Evolutionary conservation across 2,113 vertebrate genomes (phyloP).

Genomic region (Elephas maximus): DNA sequence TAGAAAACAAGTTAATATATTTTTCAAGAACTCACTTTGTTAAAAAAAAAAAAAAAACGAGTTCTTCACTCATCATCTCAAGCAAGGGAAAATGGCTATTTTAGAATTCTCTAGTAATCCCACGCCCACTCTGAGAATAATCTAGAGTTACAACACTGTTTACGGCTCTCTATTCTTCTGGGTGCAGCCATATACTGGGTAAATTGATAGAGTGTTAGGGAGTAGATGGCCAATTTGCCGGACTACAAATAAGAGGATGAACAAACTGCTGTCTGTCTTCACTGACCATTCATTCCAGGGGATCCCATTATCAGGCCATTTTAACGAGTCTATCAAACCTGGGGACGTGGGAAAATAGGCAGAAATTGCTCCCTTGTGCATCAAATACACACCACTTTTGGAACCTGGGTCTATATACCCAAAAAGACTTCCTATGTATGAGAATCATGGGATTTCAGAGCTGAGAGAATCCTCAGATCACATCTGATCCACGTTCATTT

Average conservation of each 20-base stretch:
- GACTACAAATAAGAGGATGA: not conserved
- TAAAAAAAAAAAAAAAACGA: not conserved
- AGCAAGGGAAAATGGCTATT: not conserved
- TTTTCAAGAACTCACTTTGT: not conserved
- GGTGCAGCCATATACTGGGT: fast-evolving
- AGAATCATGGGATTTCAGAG: not conserved
- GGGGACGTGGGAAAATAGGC: no score
- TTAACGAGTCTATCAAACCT: not conserved
- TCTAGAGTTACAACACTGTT: not conserved
- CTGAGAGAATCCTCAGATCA: not conserved
- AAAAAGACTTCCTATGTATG: not conserved
- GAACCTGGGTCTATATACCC: not conserved
- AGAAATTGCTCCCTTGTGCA: not conserved
- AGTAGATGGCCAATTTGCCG: not conserved
- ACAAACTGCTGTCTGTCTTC: not conserved
- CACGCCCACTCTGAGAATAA: not conserved
- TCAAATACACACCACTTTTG: not conserved
- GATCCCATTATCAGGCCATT: not conserved
- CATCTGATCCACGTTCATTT: not conserved
- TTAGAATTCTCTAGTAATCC: not conserved
- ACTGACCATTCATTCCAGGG: not conserved
- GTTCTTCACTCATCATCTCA: not conserved
- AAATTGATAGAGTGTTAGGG: not conserved
- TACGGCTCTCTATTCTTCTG: not conserved
- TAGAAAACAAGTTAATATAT: not conserved